phyloP scores from a whole-genome alignment of 2,113 vertebrate genomes.

The pig (Sus scrofa) region T2T-Sscrofa CM000817.6:15419001-15419500 shows the following conservation, averaged over 20 bases:
- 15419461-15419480: not conserved
- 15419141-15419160: not conserved
- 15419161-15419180: conserved; percentile 11
- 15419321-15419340: not conserved
- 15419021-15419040: not conserved
- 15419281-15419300: not conserved
- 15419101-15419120: not conserved
- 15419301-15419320: not conserved
- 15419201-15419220: not conserved
- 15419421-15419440: not conserved
- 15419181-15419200: not conserved
- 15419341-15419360: not conserved
- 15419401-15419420: not conserved
- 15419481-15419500: not conserved
- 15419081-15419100: not conserved
- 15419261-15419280: not conserved
- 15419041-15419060: not conserved
- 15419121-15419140: not conserved
- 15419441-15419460: not conserved
- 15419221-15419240: not conserved
- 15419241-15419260: not conserved
- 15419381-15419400: not conserved
- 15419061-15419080: not conserved
- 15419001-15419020: no score
- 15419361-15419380: not conserved